phyloP scores from a whole-genome alignment of 2,888 invertebrate species.

The Agrochola macilenta region DNA sequence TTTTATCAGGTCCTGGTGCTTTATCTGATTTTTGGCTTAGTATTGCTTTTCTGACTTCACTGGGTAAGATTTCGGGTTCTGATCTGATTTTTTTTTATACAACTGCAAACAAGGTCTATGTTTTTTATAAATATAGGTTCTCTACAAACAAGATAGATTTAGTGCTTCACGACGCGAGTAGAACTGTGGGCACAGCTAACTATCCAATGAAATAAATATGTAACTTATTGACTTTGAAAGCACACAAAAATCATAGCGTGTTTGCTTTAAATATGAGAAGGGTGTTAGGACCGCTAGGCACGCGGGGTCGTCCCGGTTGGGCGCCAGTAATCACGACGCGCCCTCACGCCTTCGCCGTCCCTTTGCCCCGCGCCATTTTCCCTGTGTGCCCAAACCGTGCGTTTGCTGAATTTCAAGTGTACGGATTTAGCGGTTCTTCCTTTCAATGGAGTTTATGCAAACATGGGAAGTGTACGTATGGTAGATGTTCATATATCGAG shows the following conservation, averaged over 20 bases:
- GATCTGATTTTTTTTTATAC: too few species aligned
- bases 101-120: background rate
- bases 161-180: background rate
- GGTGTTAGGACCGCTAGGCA: slow-evolving; percentile 61
- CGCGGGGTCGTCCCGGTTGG: slow-evolving; percentile 83
- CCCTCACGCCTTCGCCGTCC: slow-evolving; percentile 81
- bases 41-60: too few species aligned
- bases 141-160: background rate
- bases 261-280: slow-evolving; percentile 64
- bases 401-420: slow-evolving; percentile 81
- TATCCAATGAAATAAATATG: slow-evolving; percentile 16
- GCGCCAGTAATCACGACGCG: slow-evolving; percentile 84
- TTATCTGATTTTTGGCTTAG: too few species aligned
- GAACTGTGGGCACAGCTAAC: background rate
- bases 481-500: slow-evolving; percentile 1
- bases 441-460: slow-evolving; percentile 52
- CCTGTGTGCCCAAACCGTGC: slow-evolving; percentile 71
- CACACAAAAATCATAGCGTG: slow-evolving; percentile 52
- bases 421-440: slow-evolving; percentile 74
- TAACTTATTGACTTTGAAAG: slow-evolving; percentile 36
- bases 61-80: too few species aligned
- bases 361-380: slow-evolving; percentile 62
- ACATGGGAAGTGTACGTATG: slow-evolving; percentile 20
- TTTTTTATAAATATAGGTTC: background rate
- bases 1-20: too few species aligned